Evolutionary conservation across 2,113 vertebrate genomes (phyloP).

Genomic region (Oryzias woworae): DNA sequence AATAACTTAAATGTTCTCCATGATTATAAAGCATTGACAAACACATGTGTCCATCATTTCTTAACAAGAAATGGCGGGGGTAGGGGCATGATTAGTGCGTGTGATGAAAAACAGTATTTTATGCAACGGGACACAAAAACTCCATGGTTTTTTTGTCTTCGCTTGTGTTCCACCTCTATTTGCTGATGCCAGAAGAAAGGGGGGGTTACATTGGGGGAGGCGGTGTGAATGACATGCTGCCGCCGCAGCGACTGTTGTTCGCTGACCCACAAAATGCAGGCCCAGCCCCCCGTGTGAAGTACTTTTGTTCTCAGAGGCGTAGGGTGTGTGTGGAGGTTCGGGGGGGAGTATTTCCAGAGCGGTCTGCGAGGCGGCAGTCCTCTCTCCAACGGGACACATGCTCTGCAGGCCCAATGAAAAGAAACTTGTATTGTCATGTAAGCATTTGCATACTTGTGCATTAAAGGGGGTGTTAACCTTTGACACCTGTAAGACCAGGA

Average conservation of each 20-base stretch:
- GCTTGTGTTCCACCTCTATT: constrained; percentile 62
- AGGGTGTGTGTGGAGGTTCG: constrained; percentile 26
- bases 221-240: constrained; percentile 70
- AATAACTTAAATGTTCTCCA: too few species aligned
- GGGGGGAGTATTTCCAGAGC: constrained; percentile 13
- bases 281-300: constrained; percentile 73
- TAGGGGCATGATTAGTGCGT: constrained; percentile 20
- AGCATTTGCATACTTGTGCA: constrained; percentile 75
- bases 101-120: constrained; percentile 58
- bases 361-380: constrained; percentile 45
- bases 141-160: constrained; percentile 38
- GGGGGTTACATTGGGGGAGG: constrained; percentile 53
- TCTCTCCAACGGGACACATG: constrained; percentile 71
- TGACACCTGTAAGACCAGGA: constrained; percentile 63
- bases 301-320: constrained; percentile 70
- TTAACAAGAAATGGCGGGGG: constrained; percentile 50
- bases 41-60: constrained; percentile 53
- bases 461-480: constrained; percentile 73
- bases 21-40: neutral
- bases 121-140: constrained; percentile 55
- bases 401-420: constrained; percentile 70
- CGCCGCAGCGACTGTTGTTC: constrained; percentile 65
- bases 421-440: constrained; percentile 71
- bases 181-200: constrained; percentile 69
- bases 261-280: constrained; percentile 76